Conservation (phyloP, 2,113 vertebrate species). For the Anser brachyrhynchus region DNA sequence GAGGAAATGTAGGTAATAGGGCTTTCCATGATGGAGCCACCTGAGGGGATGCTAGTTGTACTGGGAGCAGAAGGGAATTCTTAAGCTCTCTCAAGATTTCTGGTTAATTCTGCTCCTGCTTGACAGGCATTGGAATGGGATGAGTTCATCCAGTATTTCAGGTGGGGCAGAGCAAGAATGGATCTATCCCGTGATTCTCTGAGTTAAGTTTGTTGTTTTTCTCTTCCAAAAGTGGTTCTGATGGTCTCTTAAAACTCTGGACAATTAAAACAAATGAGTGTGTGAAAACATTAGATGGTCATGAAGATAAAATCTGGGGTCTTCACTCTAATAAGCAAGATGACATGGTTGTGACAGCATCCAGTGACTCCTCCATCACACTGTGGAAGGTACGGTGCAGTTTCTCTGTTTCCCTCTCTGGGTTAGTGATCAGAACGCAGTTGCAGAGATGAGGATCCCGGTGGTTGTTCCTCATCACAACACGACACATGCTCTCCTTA, state of each 20-base stretch:
- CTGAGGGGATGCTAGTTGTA: no score
- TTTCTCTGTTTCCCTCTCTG: not conserved
- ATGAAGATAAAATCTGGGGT: slow-evolving; percentile 96
- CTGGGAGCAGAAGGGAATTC: not conserved
- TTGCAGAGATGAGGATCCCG: not conserved
- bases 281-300: slow-evolving; percentile 90
- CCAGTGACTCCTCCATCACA: slow-evolving; percentile 87
- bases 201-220: not conserved
- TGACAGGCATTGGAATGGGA: not conserved
- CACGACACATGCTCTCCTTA: rapidly evolving
- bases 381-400: slow-evolving; percentile 85
- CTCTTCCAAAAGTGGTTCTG: slow-evolving; percentile 83
- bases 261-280: slow-evolving; percentile 97
- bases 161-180: not conserved
- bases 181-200: not conserved
- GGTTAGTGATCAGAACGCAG: rapidly evolving
- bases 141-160: not conserved
- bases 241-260: slow-evolving; percentile 96
- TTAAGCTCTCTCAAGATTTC: not conserved
- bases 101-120: not conserved
- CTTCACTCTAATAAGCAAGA: slow-evolving; percentile 87
- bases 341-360: slow-evolving; percentile 84
- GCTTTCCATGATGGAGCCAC: no score
- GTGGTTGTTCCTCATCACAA: not conserved
- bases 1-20: not conserved